Percentiles rank a stretch among this genome's conserved stretches.
These are phyloP conservation scores for Drosophila infuscata DNA, from an alignment of 2,888 invertebrate species.

Conservation along the genomic window DNA sequence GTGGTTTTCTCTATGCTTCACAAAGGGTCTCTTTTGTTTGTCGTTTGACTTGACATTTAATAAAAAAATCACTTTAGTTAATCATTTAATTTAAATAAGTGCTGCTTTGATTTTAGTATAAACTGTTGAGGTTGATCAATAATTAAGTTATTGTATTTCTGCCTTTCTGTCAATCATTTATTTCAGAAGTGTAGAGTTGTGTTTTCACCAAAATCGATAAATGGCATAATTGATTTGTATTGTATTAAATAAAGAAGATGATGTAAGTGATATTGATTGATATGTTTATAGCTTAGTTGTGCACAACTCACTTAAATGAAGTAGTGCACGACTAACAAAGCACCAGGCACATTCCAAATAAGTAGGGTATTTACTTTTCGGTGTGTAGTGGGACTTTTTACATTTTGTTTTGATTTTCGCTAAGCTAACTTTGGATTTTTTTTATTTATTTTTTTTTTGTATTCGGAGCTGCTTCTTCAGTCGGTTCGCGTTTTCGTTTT, in stretches of 20 bases:
- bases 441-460: not conserved
- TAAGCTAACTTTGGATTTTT: constrained; percentile 36
- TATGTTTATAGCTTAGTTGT: not conserved
- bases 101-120: not conserved
- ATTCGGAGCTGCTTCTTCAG: constrained; percentile 25
- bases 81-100: not conserved
- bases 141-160: not conserved
- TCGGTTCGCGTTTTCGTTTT: constrained; percentile 19
- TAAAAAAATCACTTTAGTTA: not conserved
- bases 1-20: not conserved
- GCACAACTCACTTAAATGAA: not conserved
- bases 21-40: not conserved
- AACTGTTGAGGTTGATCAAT: not conserved
- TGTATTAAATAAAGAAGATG: not conserved
- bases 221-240: not conserved
- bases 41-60: not conserved
- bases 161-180: not conserved
- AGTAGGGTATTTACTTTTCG: constrained; percentile 21
- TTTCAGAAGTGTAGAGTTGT: not conserved
- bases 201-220: not conserved
- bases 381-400: not conserved
- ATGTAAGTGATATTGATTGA: not conserved
- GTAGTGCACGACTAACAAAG: not conserved
- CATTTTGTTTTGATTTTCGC: constrained; percentile 5
- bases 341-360: not conserved